A percentile compares a stretch with the other conserved stretches of the same genome.
Conservation (phyloP, 2,888 invertebrate species). For the Tortricodes alternella region DNA sequence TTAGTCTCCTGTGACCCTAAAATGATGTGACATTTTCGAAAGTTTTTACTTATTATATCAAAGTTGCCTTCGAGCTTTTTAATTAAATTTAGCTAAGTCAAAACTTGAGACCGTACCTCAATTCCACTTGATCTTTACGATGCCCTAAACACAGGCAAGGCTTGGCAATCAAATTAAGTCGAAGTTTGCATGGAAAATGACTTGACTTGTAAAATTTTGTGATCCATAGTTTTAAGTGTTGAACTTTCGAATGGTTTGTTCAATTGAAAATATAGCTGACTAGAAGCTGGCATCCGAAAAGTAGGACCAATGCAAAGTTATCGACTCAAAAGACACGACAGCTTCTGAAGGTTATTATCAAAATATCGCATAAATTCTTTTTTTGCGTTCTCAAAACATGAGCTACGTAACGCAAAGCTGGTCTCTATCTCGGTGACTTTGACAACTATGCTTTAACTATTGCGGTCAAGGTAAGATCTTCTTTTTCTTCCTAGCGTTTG, state of each 20-base stretch:
- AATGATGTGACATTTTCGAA: neutral
- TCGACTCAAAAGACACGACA: neutral
- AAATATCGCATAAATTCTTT: neutral
- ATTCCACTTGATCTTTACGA: neutral
- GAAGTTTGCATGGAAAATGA: neutral
- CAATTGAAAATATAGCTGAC: too few species aligned
- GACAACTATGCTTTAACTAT: too few species aligned
- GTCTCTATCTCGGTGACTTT: too few species aligned
- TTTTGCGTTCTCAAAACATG: neutral
- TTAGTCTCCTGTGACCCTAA: neutral
- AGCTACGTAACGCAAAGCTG: too few species aligned
- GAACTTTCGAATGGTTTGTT: too few species aligned
- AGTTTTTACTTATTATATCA: conserved; percentile 1
- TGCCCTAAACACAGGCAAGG: conserved; percentile 7
- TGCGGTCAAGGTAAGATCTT: too few species aligned
- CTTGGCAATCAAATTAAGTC: conserved; percentile 16
- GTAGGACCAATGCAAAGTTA: too few species aligned
- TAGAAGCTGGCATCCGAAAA: too few species aligned
- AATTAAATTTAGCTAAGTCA: conserved; percentile 8
- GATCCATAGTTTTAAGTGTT: too few species aligned
- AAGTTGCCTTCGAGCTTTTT: neutral
- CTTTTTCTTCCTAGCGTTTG: too few species aligned
- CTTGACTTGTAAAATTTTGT: too few species aligned
- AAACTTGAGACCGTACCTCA: neutral
- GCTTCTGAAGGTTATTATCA: neutral